Conservation (phyloP, 2,888 invertebrate species). For the Himalopsyche tibetana region DNA sequence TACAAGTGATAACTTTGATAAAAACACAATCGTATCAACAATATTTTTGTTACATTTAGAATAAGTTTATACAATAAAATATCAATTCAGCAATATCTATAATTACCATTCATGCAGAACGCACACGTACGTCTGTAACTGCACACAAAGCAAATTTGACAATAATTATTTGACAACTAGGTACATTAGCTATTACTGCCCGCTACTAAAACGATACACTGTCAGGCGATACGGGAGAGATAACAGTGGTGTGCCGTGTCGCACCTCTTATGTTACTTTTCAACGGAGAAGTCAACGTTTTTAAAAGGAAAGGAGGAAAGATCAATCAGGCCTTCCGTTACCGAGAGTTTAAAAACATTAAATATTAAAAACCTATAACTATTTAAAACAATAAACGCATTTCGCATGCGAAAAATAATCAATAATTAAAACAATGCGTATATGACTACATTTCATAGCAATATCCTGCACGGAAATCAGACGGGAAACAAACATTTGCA, state of each 20-base stretch:
- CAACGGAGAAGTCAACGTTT: not conserved
- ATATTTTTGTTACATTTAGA: slow-evolving; percentile 52
- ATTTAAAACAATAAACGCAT: slow-evolving; percentile 54
- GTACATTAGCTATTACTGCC: slow-evolving; percentile 63
- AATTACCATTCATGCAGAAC: slow-evolving; percentile 62
- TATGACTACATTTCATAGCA: not conserved
- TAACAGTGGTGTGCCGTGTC: not conserved
- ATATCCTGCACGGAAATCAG: not conserved
- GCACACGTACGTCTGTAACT: slow-evolving; percentile 54
- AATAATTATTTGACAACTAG: slow-evolving; percentile 61
- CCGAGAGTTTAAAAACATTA: slow-evolving; percentile 44
- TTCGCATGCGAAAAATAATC: slow-evolving; percentile 44
- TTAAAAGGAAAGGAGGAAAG: not conserved
- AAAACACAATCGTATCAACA: slow-evolving; percentile 59
- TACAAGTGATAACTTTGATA: slow-evolving; percentile 58
- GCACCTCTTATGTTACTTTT: not conserved
- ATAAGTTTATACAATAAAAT: slow-evolving; percentile 64
- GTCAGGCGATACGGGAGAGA: slow-evolving; percentile 54
- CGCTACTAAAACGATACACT: slow-evolving; percentile 56
- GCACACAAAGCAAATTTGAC: slow-evolving; percentile 62
- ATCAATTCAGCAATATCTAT: slow-evolving; percentile 65
- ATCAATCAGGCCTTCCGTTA: not conserved
- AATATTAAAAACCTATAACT: slow-evolving; percentile 55
- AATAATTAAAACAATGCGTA: slow-evolving; percentile 27
- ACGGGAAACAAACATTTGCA: slow-evolving; percentile 23